Base-by-base conservation (phyloP, 2,797 vertebrate genomes). In the Cynodonichthys magdalenae region DNA sequence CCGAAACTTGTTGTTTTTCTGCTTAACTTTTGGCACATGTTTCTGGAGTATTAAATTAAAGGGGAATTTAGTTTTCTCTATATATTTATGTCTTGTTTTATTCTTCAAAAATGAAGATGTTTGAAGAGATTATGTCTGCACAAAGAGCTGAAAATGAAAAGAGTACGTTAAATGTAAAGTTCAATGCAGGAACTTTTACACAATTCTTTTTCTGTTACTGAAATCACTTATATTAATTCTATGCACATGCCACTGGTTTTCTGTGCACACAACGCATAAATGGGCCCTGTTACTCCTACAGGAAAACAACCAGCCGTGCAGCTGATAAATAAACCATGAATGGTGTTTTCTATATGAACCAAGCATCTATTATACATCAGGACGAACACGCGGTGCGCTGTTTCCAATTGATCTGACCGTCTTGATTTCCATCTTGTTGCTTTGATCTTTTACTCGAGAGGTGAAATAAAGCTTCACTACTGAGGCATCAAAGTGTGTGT, bases 401-500 rank as follows among this genome's bases (percentile, higher is more conserved):
- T 70, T 66, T 52, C 31, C n/a, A 28, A 59, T 65, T 67, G 59
- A 75, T 72, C 19, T 46, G 50, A 68, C 52, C 45, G 31, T 46
- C 20, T 20, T 46, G 67, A 36, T 66, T 71, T 73, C 64, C 55
- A 54, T 67, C 62, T 65, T 80, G 63, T 84, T 59, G 50, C 66
- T 72, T 59, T 69, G 69, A 77, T 80, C 56, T 80, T 86, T 84
- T 76, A 80, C 82, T 83, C 57, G 76, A 52, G 71, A 62, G 69
- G 66, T 76, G 65, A 28, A 42, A 54, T 66, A 68, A 74, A 75
- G 55, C 58, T 64, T 80, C 42, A 71, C 53, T 15, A 66, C 70
- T 0, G 8, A 66, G 58, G 44, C 71, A 60, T 47, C 59, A 69
- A 71, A 67, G 49, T 27, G 41, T n/a, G 34, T 45, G 47, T 57